phyloP scores from a whole-genome alignment of 2,888 invertebrate species.

The Norana najaformis region DNA sequence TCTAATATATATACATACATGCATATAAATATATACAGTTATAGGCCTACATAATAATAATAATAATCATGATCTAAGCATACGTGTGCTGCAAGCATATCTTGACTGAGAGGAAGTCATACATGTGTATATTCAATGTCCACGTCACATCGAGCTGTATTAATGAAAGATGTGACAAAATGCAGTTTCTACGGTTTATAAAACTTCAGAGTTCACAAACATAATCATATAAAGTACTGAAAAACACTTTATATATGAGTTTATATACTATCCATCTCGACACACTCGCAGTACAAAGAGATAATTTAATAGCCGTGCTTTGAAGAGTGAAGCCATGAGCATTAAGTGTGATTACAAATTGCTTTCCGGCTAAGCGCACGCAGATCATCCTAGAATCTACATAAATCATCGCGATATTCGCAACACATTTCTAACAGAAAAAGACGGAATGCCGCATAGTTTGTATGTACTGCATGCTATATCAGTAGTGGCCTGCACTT shows the following conservation, averaged over 20 bases:
- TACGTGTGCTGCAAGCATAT: too few species aligned
- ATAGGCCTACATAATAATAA: too few species aligned
- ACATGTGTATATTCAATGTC: neutral
- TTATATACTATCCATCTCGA: neutral
- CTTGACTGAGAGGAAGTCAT: too few species aligned
- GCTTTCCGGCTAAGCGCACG: neutral
- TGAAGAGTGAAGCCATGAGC: neutral
- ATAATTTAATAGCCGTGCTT: neutral
- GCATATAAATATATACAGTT: too few species aligned
- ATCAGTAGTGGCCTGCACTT: neutral
- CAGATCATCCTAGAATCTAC: neutral
- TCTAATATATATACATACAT: too few species aligned
- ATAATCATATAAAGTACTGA: neutral
- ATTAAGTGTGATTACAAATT: neutral
- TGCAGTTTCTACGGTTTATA: neutral
- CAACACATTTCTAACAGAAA: neutral
- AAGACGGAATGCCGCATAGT: neutral
- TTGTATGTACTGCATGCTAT: neutral
- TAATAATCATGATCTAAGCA: too few species aligned
- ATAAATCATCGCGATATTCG: slow-evolving; percentile 4
- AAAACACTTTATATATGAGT: neutral
- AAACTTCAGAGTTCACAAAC: neutral
- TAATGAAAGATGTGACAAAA: neutral
- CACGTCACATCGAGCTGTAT: neutral
- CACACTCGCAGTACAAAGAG: neutral